These are phyloP conservation scores for Balaenoptera acutorostrata DNA, from an alignment of 2,113 vertebrate species.

Conservation along the genomic window DNA sequence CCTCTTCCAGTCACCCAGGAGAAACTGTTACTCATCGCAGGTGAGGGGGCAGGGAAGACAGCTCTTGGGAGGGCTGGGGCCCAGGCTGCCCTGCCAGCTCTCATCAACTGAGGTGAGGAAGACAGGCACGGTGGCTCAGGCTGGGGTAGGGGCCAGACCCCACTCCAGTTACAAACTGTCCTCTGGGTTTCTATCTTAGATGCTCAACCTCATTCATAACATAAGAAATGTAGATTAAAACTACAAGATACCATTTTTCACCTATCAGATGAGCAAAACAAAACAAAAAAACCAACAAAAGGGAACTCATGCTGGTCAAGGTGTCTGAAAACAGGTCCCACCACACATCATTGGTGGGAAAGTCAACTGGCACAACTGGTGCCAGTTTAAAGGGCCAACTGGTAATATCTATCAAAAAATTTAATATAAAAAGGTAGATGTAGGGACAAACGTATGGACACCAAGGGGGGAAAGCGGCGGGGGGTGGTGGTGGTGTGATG, in stretches of 20 bases:
- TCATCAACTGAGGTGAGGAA: fast-evolving
- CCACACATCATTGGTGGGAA: neutral
- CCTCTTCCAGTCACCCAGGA: constrained; percentile 25
- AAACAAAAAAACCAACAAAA: neutral
- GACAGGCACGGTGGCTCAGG: neutral
- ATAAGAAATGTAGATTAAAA: constrained; percentile 12
- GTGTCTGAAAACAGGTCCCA: neutral
- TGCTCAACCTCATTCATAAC: neutral
- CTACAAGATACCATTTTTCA: neutral
- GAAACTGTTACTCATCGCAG: constrained; percentile 44
- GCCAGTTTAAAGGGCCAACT: neutral
- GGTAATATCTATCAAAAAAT: neutral
- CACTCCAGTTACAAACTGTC: neutral
- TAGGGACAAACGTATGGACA: too few species aligned
- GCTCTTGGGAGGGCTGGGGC: neutral
- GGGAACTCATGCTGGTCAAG: neutral
- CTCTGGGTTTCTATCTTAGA: neutral
- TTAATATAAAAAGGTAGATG: neutral
- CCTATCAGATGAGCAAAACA: neutral
- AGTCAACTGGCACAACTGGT: neutral
- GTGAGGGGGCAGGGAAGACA: neutral
- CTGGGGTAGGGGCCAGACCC: neutral
- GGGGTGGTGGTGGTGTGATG: too few species aligned
- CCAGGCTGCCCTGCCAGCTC: neutral
- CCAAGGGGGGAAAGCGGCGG: too few species aligned